Base-by-base conservation (phyloP, 2,113 vertebrate genomes). In the Psammodynastes pulverulentus region DNA sequence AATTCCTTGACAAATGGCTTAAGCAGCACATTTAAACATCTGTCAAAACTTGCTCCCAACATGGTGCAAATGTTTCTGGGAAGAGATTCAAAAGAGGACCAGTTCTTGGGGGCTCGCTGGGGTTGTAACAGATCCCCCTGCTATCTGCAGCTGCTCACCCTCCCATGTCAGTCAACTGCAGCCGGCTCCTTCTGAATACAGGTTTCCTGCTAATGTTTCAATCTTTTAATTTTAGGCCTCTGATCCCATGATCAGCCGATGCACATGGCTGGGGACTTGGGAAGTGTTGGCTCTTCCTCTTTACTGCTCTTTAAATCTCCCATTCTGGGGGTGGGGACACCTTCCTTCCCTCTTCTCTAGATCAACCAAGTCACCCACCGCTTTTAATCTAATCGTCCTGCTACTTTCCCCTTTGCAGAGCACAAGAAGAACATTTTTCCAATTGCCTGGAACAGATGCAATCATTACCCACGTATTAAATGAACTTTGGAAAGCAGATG, bases 91-190 rank as follows among this genome's bases (percentile, higher is more conserved):
- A 79, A 79, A 79, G 72, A 39, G 34, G 34, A 21, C 34, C 34
- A 21, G 34, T 79, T 79, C 72, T 79, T 19, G 34, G 72, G 67
- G 19, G 72, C 17, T 79, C 19, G 17, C 17, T 79, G 72, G 7
- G 19, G 84, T 5, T 46, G 24, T 12, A 86, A 29, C 21, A 48
- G 24, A 46, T 86, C 45, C 24, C 12, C 24, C 84, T 48, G 23
- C 19, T 79, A 21, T 43, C 17, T 9, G 45, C 21, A 26, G 88
- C 0, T 0, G 26, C 17, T 51, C 29, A 79, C 39, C 0, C 56
- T 8, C 56, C 51, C 0, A 7, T 43, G 72, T 79, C 34, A 79
- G 34, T 79, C 72, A 79, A 34, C 34, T 79, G 72, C 72, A 79
- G 34, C 34, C 3, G 10, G 46, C 5, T 86, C 24, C 26, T 49